Percentiles rank a stretch among this genome's conserved stretches.
Conservation (phyloP, 2,113 vertebrate genomes). For the Anoura caudifer region DNA sequence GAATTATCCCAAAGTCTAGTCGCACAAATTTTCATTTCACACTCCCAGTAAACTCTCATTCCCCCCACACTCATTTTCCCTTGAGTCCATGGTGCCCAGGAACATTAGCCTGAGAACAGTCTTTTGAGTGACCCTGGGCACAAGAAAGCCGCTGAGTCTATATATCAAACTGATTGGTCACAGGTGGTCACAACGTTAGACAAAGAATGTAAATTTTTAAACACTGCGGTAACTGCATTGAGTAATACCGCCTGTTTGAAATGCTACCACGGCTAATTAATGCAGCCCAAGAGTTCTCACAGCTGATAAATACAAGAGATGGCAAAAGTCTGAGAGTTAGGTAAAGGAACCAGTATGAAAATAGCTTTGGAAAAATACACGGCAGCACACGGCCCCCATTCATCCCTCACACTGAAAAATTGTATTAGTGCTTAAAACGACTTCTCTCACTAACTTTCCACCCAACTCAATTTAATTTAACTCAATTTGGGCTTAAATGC, state of each 20-base stretch:
- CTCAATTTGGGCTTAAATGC: constrained; percentile 53
- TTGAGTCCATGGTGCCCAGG: neutral
- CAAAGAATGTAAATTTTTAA: constrained; percentile 52
- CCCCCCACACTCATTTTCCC: neutral
- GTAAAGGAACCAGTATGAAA: constrained; percentile 52
- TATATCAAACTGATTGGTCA: constrained; percentile 32
- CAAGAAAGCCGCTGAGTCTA: neutral
- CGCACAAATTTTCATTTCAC: neutral
- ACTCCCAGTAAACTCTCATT: neutral
- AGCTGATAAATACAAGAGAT: constrained; percentile 60
- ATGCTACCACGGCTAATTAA: constrained; percentile 42
- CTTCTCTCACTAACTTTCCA: constrained; percentile 64
- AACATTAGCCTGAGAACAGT: neutral
- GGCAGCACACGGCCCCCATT: constrained; percentile 54
- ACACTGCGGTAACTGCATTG: neutral
- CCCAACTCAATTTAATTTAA: constrained; percentile 33
- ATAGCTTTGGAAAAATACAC: constrained; percentile 44
- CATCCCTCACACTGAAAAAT: constrained; percentile 49
- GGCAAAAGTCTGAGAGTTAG: constrained; percentile 27
- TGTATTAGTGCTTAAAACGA: constrained; percentile 58
- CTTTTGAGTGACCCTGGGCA: neutral
- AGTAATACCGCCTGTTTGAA: neutral
- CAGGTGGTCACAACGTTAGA: constrained; percentile 17
- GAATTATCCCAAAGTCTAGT: neutral
- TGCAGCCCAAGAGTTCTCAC: constrained; percentile 7